Evolutionary conservation across 2,113 vertebrate genomes (phyloP).

Genomic region (Tinamus guttatus): DNA sequence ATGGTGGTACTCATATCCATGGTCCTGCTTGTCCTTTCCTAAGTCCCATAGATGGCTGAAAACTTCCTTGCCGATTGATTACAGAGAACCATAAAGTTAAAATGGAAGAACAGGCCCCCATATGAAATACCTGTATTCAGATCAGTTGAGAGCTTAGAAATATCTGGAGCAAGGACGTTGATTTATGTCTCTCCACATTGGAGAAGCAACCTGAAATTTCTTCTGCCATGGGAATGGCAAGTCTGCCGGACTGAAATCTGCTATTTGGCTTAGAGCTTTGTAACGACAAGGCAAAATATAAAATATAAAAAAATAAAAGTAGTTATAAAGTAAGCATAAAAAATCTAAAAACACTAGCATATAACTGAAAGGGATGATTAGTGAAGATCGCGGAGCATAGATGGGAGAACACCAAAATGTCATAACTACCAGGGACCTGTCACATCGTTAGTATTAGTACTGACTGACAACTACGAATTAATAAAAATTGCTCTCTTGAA

Average conservation of each 20-base stretch:
- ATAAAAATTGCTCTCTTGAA: background rate
- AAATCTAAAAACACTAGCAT: background rate
- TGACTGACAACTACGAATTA: background rate
- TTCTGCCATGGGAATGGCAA: background rate
- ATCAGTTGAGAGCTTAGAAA: background rate
- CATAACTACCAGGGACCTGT: background rate
- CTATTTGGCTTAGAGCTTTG: background rate
- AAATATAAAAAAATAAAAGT: background rate
- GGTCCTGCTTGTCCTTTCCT: background rate
- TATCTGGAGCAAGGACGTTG: background rate
- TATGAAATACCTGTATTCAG: background rate
- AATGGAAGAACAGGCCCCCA: background rate
- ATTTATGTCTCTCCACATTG: background rate
- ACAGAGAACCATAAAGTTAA: background rate
- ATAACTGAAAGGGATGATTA: background rate
- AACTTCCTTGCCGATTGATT: background rate
- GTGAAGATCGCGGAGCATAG: background rate
- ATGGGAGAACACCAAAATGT: background rate
- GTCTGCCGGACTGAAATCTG: background rate
- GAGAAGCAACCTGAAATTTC: background rate
- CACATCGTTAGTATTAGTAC: background rate
- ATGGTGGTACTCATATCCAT: fast-evolving
- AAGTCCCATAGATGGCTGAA: background rate
- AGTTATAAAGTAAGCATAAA: background rate
- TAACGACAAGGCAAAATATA: background rate